Conservation (phyloP, 2,888 invertebrate genomes). For the Chymomyza amoena region DNA sequence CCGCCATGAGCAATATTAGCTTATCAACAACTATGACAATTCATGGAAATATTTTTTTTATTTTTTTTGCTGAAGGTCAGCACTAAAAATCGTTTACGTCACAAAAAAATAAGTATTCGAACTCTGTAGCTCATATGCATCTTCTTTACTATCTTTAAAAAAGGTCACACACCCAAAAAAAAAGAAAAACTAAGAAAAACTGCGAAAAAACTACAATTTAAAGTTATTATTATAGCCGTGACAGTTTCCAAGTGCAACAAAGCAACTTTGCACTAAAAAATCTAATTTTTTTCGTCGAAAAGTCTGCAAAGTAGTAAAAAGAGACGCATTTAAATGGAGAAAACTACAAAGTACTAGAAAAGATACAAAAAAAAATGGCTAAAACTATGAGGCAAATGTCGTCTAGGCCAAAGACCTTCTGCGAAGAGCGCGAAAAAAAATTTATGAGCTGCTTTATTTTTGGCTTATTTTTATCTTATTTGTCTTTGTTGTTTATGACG, state of each 20-base stretch:
- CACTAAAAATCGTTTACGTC: background rate
- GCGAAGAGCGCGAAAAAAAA: constrained; percentile 41
- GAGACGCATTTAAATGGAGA: constrained; percentile 25
- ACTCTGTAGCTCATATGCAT: background rate
- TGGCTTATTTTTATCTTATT: constrained; percentile 23
- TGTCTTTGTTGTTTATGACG: constrained; percentile 46
- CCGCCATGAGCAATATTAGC: background rate
- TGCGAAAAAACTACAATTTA: background rate
- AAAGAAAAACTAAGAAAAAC: background rate
- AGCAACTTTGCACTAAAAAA: constrained; percentile 63
- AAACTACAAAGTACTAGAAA: constrained; percentile 21
- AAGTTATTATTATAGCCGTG: constrained; percentile 11
- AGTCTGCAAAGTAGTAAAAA: constrained; percentile 16
- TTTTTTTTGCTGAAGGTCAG: background rate
- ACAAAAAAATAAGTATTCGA: background rate
- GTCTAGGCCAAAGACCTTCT: constrained; percentile 29
- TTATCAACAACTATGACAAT: background rate
- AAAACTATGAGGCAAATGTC: constrained; percentile 52
- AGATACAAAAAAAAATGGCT: constrained; percentile 41
- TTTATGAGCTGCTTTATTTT: constrained; percentile 29
- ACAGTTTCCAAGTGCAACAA: constrained; percentile 25
- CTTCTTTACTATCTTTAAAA: background rate
- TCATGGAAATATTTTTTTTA: background rate
- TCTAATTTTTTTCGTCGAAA: constrained; percentile 69
- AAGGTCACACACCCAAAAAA: background rate